These are phyloP conservation scores for Heteromormyrus szaboi DNA, from an alignment of 2,797 vertebrate genomes.

Conservation along the genomic window DNA sequence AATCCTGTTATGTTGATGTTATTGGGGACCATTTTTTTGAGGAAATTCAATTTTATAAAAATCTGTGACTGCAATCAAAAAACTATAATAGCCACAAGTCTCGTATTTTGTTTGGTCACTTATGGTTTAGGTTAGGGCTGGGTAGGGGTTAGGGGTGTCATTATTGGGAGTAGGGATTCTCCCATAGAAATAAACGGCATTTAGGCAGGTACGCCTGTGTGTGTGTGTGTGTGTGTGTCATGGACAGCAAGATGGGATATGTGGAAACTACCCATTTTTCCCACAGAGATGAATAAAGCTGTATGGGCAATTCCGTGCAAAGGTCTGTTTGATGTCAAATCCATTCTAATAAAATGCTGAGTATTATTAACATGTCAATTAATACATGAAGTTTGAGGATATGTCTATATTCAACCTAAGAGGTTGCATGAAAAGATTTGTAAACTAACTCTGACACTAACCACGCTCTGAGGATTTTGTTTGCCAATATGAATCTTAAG, in stretches of 20 bases:
- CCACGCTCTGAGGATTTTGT: not conserved
- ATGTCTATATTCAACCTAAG: not conserved
- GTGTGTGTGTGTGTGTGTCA: not conserved
- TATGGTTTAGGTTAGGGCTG: not conserved
- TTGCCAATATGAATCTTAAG: not conserved
- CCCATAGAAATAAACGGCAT: no score
- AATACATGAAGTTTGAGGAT: not conserved
- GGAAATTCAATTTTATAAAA: no score
- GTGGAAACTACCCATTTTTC: not conserved
- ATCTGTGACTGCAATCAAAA: no score
- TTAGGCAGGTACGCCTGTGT: no score
- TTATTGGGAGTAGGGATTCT: no score
- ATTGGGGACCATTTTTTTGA: not conserved
- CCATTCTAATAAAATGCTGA: not conserved
- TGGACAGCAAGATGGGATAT: not conserved
- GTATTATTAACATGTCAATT: not conserved
- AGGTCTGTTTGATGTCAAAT: not conserved
- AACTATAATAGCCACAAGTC: no score
- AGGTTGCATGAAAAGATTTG: not conserved
- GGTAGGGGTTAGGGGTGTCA: no score
- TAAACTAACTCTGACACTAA: not conserved
- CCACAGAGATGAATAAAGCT: not conserved
- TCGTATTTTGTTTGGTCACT: not conserved
- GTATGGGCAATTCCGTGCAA: not conserved
- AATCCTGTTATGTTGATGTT: not conserved